These are phyloP conservation scores for Microctenopoma stevenorrisi DNA, from an alignment of 2,797 vertebrate genomes.

Conservation along the genomic window DNA sequence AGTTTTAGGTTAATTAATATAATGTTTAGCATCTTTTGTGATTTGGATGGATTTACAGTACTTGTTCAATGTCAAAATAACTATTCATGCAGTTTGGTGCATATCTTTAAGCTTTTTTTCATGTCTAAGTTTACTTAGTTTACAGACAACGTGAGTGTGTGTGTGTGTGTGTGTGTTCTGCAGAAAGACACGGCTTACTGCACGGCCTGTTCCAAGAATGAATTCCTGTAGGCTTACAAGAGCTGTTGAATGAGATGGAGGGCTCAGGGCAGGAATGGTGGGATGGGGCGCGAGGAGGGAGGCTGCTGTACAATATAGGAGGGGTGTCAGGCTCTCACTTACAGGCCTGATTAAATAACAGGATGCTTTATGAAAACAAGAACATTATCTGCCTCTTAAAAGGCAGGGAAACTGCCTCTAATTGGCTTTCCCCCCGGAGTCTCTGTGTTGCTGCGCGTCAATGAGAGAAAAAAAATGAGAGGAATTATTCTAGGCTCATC, in stretches of 20 bases:
- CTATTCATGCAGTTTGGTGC: background rate
- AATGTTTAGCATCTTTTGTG: background rate
- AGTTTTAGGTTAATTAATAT: too few species aligned
- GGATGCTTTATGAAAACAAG: slow-evolving; percentile 83
- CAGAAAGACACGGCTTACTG: slow-evolving; percentile 74
- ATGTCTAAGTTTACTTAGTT: slow-evolving; percentile 33
- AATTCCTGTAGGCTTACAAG: slow-evolving; percentile 82
- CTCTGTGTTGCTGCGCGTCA: slow-evolving; percentile 48
- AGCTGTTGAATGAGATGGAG: slow-evolving; percentile 82
- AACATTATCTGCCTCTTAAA: slow-evolving; percentile 81
- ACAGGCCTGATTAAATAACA: slow-evolving; percentile 84
- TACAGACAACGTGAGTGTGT: slow-evolving; percentile 38
- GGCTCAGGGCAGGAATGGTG: slow-evolving; percentile 76
- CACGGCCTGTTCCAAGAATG: slow-evolving; percentile 75
- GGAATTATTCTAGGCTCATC: slow-evolving; percentile 28
- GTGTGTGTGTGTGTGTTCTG: slow-evolving; percentile 63
- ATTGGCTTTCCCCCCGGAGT: slow-evolving; percentile 73
- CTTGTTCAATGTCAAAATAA: background rate
- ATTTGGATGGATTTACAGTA: background rate
- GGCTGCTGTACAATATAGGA: slow-evolving; percentile 55
- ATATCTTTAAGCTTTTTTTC: slow-evolving; percentile 1
- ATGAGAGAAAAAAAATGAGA: slow-evolving; percentile 50
- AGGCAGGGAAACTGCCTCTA: slow-evolving; percentile 74
- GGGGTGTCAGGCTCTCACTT: slow-evolving; percentile 78
- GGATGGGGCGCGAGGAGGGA: slow-evolving; percentile 57